Conservation (phyloP, 2,113 vertebrate genomes). For the Zingel zingel region DNA sequence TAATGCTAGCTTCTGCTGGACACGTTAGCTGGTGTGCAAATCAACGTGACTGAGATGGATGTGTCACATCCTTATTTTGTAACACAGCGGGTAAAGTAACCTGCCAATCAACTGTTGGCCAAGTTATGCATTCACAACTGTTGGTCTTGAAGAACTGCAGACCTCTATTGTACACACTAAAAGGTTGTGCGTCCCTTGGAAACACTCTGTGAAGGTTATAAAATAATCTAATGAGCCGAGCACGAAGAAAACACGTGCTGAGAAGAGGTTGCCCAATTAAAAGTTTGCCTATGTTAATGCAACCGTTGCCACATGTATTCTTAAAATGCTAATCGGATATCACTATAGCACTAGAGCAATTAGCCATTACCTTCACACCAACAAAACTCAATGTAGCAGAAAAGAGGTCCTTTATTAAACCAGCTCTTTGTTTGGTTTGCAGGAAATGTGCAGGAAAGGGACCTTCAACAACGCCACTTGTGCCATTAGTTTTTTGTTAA, state of each 20-base stretch:
- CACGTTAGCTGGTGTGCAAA: slow-evolving; percentile 21
- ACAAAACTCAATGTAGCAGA: slow-evolving; percentile 29
- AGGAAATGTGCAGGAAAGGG: slow-evolving; percentile 41
- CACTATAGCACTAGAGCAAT: slow-evolving; percentile 24
- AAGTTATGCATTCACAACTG: not conserved
- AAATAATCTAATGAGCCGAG: not conserved
- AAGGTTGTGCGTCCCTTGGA: not conserved
- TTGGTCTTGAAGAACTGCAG: not conserved
- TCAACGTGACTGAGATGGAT: slow-evolving; percentile 45
- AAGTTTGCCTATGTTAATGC: slow-evolving; percentile 4
- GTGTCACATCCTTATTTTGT: slow-evolving; percentile 10
- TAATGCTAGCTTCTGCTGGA: slow-evolving; percentile 17
- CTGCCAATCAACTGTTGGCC: not conserved
- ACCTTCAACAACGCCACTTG: slow-evolving; percentile 47
- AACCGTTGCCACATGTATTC: slow-evolving; percentile 7
- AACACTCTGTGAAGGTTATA: slow-evolving; percentile 9
- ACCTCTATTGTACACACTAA: not conserved
- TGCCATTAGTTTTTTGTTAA: not conserved
- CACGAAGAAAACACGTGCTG: not conserved
- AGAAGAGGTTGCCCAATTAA: slow-evolving; percentile 9
- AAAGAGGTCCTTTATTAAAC: slow-evolving; percentile 42
- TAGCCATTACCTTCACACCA: slow-evolving; percentile 30
- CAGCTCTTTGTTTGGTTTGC: slow-evolving; percentile 30
- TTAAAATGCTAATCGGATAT: slow-evolving; percentile 10
- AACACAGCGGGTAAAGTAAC: not conserved